These are phyloP conservation scores for Notodonta dromedarius DNA, from an alignment of 2,888 invertebrate species.

Conservation along the genomic window DNA sequence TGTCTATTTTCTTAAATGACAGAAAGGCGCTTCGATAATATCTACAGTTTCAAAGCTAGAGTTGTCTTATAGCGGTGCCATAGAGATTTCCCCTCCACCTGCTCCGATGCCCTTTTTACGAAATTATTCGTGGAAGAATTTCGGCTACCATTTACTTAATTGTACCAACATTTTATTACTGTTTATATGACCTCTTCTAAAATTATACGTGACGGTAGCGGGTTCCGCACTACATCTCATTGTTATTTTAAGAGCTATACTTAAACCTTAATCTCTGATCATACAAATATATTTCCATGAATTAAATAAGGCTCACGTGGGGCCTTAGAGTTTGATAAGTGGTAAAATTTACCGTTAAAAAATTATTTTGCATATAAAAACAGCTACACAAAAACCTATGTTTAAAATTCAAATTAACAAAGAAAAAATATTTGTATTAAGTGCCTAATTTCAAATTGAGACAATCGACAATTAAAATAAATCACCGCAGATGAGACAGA, in stretches of 20 bases:
- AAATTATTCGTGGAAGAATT: conserved; percentile 69
- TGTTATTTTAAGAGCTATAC: conserved; percentile 6
- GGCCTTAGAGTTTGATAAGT: background rate
- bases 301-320: background rate
- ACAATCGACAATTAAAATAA: conserved; percentile 46
- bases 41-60: conserved; percentile 39
- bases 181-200: conserved; percentile 31
- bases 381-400: no score
- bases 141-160: conserved; percentile 52
- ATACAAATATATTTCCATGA: conserved; percentile 5
- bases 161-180: conserved; percentile 50
- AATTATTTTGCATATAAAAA: no score
- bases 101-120: conserved; percentile 71
- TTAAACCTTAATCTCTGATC: conserved; percentile 9
- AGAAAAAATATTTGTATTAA: background rate
- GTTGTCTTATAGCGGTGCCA: conserved; percentile 41
- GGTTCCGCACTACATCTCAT: conserved; percentile 9
- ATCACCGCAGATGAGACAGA: conserved; percentile 56
- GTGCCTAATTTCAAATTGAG: conserved; percentile 20
- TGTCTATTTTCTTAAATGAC: conserved; percentile 25
- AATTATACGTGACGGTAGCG: conserved; percentile 33
- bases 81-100: conserved; percentile 55
- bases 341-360: no score
- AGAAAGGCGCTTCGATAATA: conserved; percentile 38
- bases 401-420: background rate